These are phyloP conservation scores for Pantherophis vulpinus DNA, from an alignment of 2,797 vertebrate species.

Conservation along the genomic window DNA sequence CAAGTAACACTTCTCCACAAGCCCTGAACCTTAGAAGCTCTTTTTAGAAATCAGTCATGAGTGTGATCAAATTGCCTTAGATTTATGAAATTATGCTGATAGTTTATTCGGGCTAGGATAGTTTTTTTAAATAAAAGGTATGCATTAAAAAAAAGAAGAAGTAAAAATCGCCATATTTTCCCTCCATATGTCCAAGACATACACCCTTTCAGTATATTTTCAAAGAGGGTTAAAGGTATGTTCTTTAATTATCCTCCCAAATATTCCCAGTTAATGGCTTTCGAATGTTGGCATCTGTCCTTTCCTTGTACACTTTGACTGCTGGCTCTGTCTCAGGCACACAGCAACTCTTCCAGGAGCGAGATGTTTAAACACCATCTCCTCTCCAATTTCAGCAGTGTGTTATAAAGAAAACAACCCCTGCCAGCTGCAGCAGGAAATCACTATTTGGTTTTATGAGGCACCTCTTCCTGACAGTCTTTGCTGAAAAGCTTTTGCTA, in stretches of 20 bases:
- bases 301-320: constrained; percentile 41
- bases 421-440: constrained; percentile 73
- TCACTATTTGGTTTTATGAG: constrained; percentile 77
- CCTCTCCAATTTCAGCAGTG: constrained; percentile 65
- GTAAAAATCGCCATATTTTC: constrained; percentile 32
- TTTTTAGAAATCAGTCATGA: background rate
- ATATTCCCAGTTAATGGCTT: constrained; percentile 48
- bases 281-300: constrained; percentile 44
- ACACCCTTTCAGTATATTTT: constrained; percentile 1
- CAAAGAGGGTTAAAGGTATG: constrained; percentile 39
- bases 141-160: rapidly evolving
- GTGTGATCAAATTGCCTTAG: background rate
- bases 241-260: constrained; percentile 24
- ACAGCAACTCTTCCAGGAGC: constrained; percentile 50
- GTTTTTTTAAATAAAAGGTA: background rate
- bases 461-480: constrained; percentile 75
- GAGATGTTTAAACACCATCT: constrained; percentile 56
- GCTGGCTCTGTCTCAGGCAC: constrained; percentile 53
- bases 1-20: background rate
- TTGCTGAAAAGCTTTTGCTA: constrained; percentile 23
- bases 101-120: background rate
- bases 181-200: constrained; percentile 30
- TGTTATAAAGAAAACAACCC: constrained; percentile 70
- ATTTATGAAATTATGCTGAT: background rate
- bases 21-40: background rate